Evolutionary conservation across 2,888 invertebrate species (phyloP), one percentile per base, ranked within the genome.

Genomic region (Nematopogon swammerdamellus): DNA sequence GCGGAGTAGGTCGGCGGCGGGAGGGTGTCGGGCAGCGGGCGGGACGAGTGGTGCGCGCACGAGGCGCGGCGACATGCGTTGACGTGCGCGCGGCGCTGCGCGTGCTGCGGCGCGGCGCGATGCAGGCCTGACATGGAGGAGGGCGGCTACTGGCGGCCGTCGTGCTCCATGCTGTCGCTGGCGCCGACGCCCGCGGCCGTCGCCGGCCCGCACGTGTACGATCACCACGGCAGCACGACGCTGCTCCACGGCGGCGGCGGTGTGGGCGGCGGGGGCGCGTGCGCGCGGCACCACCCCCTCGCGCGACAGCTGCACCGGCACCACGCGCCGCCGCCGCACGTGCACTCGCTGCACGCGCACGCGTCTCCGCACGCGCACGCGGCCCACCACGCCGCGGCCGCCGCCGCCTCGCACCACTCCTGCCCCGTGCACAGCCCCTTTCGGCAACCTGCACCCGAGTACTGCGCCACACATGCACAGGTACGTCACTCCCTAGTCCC

Each of bases 381-480:
- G 72, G 60, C 68, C 67, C 59, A 76, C 69, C 58, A 81, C 70
- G 59, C 63, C 65, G 59, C 74, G 62, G 63, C 72, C 67, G 73
- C 77, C 70, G 74, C 64, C 57, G 73, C 66, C 53, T 80, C 68
- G 64, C 73, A 74, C 61, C 66, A 72, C 63, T 82, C 85, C 62
- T 89, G 89, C 62, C 89, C 89, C 46, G 87, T 89, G 62, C 89
- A 89, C 73, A 88, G 88, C 62, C 88, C 89, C 19, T 88, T 86
- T 67, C 76, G 89, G 55, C 88, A 85, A 59, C 77, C 76, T 19
- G 71, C 76, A 59, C 79, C 79, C 44, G 77, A 79, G 54, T 79
- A 71, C 57, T 79, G 79, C 60, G 77, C 77, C 16, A 76, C 76
- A 44, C 77, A 77, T 60, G 70, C 77, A 56, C 79, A 79, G 79